A percentile compares a stretch with the other conserved stretches of the same genome.
These are phyloP conservation scores for Protodeltote pygarga DNA, from an alignment of 2,888 invertebrate genomes.

Conservation along the genomic window DNA sequence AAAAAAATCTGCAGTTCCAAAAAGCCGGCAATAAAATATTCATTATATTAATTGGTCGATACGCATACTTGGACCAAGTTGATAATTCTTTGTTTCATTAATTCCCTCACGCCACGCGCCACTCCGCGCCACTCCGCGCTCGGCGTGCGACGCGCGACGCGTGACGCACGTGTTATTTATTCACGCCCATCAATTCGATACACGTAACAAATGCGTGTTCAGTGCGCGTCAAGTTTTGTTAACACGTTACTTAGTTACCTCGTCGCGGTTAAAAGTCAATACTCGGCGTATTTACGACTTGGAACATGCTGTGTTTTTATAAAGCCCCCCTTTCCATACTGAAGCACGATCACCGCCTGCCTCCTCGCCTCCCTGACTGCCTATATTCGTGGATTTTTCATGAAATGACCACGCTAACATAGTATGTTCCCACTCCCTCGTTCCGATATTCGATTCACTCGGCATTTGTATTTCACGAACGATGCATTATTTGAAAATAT, in stretches of 20 bases:
- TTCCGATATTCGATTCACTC: conserved; percentile 8
- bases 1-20: conserved; percentile 11
- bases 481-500: conserved; percentile 39
- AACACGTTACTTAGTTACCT: neutral
- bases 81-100: conserved; percentile 26
- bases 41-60: conserved; percentile 13
- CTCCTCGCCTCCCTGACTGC: neutral
- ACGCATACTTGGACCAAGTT: conserved; percentile 9
- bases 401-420: conserved; percentile 12
- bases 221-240: conserved; percentile 14
- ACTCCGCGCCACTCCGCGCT: no score
- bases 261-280: neutral
- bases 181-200: conserved; percentile 23
- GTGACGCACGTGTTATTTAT: conserved; percentile 12
- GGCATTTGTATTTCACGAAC: conserved; percentile 8
- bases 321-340: neutral
- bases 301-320: neutral
- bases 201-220: conserved; percentile 17
- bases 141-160: neutral
- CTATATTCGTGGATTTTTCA: conserved; percentile 14
- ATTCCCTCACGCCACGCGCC: conserved; percentile 5
- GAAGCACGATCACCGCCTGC: neutral
- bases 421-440: neutral
- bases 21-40: conserved; percentile 21
- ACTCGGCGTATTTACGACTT: neutral